Evolutionary conservation across 2,113 vertebrate species (phyloP).

Genomic region (rabbit (Oryctolagus cuniculus)): DNA sequence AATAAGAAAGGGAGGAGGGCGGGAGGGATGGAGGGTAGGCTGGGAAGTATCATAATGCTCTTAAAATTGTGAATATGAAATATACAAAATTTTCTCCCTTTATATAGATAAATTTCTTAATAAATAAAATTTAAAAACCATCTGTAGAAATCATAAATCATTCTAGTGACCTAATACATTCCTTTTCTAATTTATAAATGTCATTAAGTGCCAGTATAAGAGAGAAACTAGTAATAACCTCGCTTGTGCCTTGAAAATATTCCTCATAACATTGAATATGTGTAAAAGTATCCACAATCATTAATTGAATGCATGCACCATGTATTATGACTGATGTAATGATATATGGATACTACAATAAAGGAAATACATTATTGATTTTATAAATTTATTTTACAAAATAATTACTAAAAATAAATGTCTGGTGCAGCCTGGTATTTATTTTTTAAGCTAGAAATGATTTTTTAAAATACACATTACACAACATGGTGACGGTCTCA

Average conservation of each 20-base stretch:
- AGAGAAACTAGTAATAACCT: neutral
- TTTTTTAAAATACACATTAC: neutral
- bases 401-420: neutral
- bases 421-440: neutral
- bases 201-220: neutral
- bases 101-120: no score
- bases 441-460: neutral
- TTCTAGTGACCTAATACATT: neutral
- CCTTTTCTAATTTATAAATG: neutral
- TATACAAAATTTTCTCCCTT: no score
- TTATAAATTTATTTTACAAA: conserved; percentile 21
- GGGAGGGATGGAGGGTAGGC: no score
- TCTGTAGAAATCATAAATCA: neutral
- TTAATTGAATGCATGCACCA: neutral
- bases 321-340: neutral
- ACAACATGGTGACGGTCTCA: neutral
- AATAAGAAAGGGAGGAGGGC: no score
- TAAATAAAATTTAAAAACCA: neutral
- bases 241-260: neutral
- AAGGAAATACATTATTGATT: neutral
- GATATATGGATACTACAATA: neutral
- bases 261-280: neutral
- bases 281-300: neutral
- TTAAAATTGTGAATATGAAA: no score
- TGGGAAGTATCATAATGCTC: no score